These are phyloP conservation scores for Simalia tracyae DNA, from an alignment of 2,797 vertebrate species.

Conservation along the genomic window DNA sequence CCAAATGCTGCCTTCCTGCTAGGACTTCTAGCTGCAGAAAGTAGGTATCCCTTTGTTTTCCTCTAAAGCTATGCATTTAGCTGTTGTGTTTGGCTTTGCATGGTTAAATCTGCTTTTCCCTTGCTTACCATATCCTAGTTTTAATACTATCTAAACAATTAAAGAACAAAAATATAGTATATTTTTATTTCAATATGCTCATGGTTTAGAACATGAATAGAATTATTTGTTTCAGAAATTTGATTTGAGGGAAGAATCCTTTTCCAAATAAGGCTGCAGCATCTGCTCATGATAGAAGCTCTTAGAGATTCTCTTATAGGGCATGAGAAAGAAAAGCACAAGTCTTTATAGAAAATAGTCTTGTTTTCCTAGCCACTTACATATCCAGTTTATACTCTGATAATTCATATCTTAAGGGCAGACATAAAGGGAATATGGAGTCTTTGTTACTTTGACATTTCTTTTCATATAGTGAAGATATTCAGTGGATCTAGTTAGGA, in stretches of 20 bases:
- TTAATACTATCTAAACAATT: slow-evolving; percentile 72
- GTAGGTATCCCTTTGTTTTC: slow-evolving; percentile 91
- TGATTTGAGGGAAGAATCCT: slow-evolving; percentile 3
- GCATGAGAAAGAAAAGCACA: not conserved
- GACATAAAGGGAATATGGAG: not conserved
- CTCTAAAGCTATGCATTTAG: slow-evolving; percentile 74
- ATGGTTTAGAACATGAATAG: not conserved
- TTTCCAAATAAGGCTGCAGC: not conserved
- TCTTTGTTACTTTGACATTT: not conserved
- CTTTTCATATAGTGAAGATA: not conserved
- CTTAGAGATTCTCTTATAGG: not conserved
- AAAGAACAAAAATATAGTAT: not conserved
- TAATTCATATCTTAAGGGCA: not conserved
- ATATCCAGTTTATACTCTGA: not conserved
- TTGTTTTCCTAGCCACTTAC: not conserved
- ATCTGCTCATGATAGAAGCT: not conserved
- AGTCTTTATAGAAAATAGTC: not conserved
- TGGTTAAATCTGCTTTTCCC: slow-evolving; percentile 69
- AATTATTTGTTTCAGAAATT: slow-evolving; percentile 31
- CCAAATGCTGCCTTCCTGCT: slow-evolving; percentile 86
- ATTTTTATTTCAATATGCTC: not conserved
- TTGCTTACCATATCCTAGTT: slow-evolving; percentile 64
- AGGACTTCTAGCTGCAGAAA: slow-evolving; percentile 99
- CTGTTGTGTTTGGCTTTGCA: slow-evolving; percentile 75
- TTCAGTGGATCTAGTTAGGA: not conserved